phyloP scores from a whole-genome alignment of 1,140 invertebrate genomes.

The Papilio polytes region DNA sequence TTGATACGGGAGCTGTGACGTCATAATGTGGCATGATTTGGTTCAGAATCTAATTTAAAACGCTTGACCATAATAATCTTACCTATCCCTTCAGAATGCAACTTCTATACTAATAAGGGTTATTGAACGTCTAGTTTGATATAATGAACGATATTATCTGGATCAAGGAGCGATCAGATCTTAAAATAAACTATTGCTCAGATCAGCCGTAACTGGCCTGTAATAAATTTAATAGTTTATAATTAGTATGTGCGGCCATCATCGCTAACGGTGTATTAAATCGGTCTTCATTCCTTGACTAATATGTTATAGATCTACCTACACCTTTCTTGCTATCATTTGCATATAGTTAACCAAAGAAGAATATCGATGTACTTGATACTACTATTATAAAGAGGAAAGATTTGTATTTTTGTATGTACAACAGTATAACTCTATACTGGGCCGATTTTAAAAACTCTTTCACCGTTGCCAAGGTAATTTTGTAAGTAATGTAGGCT shows the following conservation, averaged over 20 bases:
- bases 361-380: no score
- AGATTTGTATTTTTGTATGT: no score
- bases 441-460: no score
- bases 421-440: no score
- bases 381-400: no score
- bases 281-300: background rate
- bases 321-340: background rate
- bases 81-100: background rate
- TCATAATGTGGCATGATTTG: background rate
- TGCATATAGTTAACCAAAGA: no score
- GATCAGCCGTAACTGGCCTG: background rate
- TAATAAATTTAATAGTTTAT: slow-evolving; percentile 28
- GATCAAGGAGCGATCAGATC: slow-evolving; percentile 24
- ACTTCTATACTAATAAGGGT: background rate
- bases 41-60: background rate
- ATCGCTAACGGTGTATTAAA: slow-evolving; percentile 18
- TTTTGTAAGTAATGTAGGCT: no score
- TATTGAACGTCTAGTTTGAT: background rate
- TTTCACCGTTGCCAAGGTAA: no score
- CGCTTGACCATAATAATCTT: background rate
- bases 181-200: slow-evolving; percentile 28
- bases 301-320: background rate
- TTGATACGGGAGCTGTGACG: background rate
- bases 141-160: background rate
- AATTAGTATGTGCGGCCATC: slow-evolving; percentile 12